A percentile compares a stretch with the other conserved stretches of the same genome.
These are phyloP conservation scores for Miniopterus natalensis DNA, from an alignment of 2,113 vertebrate genomes.

Conservation along the genomic window DNA sequence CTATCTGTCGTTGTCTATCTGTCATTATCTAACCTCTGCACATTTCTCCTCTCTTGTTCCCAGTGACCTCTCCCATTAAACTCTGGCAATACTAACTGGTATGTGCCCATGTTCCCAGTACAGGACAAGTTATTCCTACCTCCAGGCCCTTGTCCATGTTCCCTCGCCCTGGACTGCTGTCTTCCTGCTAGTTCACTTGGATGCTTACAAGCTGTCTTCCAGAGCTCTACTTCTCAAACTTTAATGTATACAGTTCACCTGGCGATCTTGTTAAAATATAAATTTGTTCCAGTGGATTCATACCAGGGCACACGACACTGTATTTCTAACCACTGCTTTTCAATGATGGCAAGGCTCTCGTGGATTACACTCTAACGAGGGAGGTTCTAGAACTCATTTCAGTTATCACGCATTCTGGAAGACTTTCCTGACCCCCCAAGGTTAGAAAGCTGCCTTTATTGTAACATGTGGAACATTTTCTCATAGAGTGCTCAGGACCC, in stretches of 20 bases:
- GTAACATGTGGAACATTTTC: not conserved
- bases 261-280: not conserved
- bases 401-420: not conserved
- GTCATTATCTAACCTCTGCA: not conserved
- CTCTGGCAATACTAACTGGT: not conserved
- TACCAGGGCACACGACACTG: not conserved
- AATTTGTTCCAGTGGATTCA: not conserved
- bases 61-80: not conserved
- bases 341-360: not conserved
- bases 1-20: too few relatives aligned
- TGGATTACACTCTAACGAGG: not conserved
- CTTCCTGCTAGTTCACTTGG: not conserved
- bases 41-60: not conserved
- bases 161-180: not conserved
- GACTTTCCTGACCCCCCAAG: not conserved
- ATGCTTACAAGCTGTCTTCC: not conserved
- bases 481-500: not conserved
- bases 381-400: slow-evolving; percentile 3
- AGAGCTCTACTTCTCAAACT: not conserved
- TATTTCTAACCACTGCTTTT: not conserved
- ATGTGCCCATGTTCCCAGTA: not conserved
- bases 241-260: not conserved
- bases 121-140: not conserved
- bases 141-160: not conserved
- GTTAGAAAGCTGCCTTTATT: not conserved